Base-by-base conservation (phyloP, 2,888 invertebrate genomes). In the Cryptocephalus primarius region DNA sequence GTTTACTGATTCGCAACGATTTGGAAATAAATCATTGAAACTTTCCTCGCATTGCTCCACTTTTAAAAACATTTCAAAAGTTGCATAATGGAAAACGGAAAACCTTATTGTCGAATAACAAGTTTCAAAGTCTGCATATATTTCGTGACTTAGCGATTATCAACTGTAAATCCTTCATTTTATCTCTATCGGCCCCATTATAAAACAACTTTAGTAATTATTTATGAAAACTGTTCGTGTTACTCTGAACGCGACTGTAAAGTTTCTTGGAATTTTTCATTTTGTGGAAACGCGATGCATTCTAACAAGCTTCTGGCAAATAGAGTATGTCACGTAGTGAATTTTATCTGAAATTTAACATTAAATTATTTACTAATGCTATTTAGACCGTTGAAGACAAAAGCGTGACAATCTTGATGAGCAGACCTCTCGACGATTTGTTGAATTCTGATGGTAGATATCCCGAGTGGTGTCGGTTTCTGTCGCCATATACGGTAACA, bases 221-320 rank as follows among this genome's bases (percentile, higher is more conserved):
- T 49, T 47, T 49, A 49, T 41, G 44, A 47, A 47, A 46, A 44
- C 36, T 49, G 47, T 49, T 33, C 50, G 44, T 50, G 46, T 44
- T 48, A 22, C 22, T 42, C 44, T 31, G 40, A 40, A 31, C 22
- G 10, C 40, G 31, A 31, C 13, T 31, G 13, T 12, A 40, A 31
- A 22, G 12, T 22, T 22, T 22, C 22, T 22, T 22, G 22, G 22
- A 22, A 22, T 22, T 22, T 22, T 22, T 31, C 40, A 22, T 40
- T 40, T 40, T 31, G 22, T 9, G 40, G 40, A 40, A 40, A 40
- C 40, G 11, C 11, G 31, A 40, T 31, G 40, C 31, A 31, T 22
- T 22, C 22, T 13, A 22, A 39, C 40, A 22, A 31, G 40, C n/a
- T 2, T 10, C 22, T 40, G 13, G 38, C 36, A 32, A 44, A 33